A percentile compares a stretch with the other conserved stretches of the same genome.
Evolutionary conservation across 2,113 vertebrate genomes (phyloP).

Genomic region (Salvelinus alpinus): DNA sequence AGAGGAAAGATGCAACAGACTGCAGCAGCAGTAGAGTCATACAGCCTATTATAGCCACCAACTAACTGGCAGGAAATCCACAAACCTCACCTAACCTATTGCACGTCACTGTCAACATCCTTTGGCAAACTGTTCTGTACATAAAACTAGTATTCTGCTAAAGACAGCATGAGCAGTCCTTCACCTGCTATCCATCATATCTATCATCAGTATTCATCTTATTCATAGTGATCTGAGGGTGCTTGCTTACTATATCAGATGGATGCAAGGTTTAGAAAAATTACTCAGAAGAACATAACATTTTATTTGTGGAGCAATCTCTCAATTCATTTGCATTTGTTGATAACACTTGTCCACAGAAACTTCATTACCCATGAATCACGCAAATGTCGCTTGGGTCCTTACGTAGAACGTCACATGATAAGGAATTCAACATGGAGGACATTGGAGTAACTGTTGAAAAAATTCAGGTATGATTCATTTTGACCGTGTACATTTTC

Average conservation of each 20-base stretch:
- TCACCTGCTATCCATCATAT: too few relatives aligned
- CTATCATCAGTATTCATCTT: too few relatives aligned
- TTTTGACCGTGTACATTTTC: neutral
- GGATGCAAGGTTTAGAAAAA: too few relatives aligned
- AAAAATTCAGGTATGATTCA: constrained; percentile 66
- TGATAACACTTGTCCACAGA: neutral
- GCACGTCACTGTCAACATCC: neutral
- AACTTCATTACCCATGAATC: constrained; percentile 62
- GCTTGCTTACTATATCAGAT: too few relatives aligned
- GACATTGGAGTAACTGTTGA: constrained; percentile 71
- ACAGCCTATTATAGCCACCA: neutral
- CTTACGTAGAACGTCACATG: constrained; percentile 9
- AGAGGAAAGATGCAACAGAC: too few relatives aligned
- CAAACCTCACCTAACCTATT: neutral
- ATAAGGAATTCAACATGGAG: constrained; percentile 70
- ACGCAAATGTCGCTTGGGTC: neutral
- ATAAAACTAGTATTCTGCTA: neutral
- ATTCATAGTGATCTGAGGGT: too few relatives aligned
- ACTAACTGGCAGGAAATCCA: neutral
- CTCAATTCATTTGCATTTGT: too few relatives aligned
- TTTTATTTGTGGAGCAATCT: too few relatives aligned
- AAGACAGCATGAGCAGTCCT: neutral
- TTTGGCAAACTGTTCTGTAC: neutral
- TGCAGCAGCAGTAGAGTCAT: too few relatives aligned
- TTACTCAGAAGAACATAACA: too few relatives aligned